phyloP scores from a whole-genome alignment of 2,113 vertebrate species.

The Dromaius novaehollandiae region DNA sequence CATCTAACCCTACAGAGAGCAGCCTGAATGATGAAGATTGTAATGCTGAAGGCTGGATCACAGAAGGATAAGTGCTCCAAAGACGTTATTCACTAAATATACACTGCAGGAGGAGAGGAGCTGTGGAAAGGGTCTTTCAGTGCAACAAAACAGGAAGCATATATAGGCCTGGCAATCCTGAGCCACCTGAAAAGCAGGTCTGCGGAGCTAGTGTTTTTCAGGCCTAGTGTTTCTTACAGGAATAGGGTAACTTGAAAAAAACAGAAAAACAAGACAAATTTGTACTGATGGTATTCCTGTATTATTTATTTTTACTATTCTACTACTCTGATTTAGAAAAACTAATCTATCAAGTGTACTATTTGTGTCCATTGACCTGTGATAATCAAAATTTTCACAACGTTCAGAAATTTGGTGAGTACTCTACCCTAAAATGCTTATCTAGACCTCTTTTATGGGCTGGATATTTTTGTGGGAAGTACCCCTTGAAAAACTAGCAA shows the following conservation, averaged over 20 bases:
- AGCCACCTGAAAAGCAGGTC: accelerated
- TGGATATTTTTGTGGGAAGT: neutral
- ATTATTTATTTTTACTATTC: neutral
- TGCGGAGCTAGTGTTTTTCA: accelerated
- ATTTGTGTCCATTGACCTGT: neutral
- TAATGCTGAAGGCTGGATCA: neutral
- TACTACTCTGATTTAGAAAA: neutral
- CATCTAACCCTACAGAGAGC: neutral
- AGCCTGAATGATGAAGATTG: neutral
- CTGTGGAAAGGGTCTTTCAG: neutral
- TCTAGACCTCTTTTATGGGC: neutral
- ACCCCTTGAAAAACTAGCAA: neutral
- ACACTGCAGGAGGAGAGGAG: neutral
- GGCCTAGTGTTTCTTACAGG: neutral
- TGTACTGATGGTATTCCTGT: neutral
- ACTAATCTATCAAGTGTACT: neutral
- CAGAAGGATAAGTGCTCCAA: neutral
- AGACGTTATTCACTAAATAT: neutral
- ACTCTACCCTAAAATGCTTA: accelerated
- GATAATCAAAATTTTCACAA: neutral
- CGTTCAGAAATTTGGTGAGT: neutral
- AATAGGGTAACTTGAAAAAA: neutral
- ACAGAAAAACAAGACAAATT: neutral
- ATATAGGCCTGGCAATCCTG: neutral
- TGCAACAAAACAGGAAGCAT: neutral